Conservation (phyloP, 2,797 vertebrate genomes). For the Falco peregrinus region DNA sequence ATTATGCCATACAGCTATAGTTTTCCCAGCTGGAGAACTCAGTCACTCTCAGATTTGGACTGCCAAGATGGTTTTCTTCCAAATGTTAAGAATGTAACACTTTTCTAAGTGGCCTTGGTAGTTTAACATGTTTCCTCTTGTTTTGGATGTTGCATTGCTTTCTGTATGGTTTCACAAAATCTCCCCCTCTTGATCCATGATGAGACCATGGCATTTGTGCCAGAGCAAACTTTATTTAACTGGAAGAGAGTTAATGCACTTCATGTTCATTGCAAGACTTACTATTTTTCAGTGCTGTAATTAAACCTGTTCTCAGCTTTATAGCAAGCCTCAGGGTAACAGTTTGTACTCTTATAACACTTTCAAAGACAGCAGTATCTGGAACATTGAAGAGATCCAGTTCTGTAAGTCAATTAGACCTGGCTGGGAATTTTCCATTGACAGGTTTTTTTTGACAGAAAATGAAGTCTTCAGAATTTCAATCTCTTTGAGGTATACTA, state of each 20-base stretch:
- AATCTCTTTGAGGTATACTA: not conserved
- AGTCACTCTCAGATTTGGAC: not conserved
- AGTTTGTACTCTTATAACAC: not conserved
- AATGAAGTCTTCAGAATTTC: not conserved
- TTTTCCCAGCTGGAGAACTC: not conserved
- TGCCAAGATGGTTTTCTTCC: not conserved
- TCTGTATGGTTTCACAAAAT: not conserved
- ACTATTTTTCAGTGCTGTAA: not conserved
- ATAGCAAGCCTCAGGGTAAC: not conserved
- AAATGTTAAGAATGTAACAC: not conserved
- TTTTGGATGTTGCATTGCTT: not conserved
- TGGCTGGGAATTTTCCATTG: not conserved
- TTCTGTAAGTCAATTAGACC: not conserved
- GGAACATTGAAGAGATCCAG: not conserved
- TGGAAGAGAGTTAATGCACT: not conserved
- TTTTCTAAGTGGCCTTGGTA: not conserved
- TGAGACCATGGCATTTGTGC: not conserved
- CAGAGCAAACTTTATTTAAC: not conserved
- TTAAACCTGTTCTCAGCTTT: slow-evolving; percentile 1
- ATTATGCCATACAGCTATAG: not conserved
- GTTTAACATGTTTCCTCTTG: not conserved
- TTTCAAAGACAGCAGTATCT: not conserved
- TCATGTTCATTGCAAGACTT: not conserved
- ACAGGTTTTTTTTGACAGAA: not conserved
- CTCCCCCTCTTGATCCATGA: not conserved